Conservation (phyloP, 2,113 vertebrate species). For the Pomatorhinus ruficollis region DNA sequence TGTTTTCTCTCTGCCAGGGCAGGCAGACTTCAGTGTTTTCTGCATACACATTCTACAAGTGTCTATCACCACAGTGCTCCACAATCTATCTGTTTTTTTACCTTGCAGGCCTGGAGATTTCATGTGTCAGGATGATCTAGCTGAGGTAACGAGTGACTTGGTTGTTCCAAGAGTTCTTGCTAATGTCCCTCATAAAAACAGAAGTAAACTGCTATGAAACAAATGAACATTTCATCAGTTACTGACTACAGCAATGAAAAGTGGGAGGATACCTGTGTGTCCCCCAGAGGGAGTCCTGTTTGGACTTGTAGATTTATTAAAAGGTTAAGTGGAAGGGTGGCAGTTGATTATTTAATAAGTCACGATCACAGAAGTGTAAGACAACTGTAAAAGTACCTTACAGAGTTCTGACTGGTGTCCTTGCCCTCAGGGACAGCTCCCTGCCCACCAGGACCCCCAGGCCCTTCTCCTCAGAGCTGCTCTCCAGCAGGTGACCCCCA, state of each 20-base stretch:
- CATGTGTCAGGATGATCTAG: not conserved
- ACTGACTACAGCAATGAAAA: not conserved
- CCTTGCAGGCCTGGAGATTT: not conserved
- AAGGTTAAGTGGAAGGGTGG: not conserved
- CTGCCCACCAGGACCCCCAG: not conserved
- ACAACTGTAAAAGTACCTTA: not conserved
- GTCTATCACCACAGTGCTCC: not conserved
- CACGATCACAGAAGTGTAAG: not conserved
- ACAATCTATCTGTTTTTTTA: rapidly evolving
- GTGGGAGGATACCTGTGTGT: not conserved
- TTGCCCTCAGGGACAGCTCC: not conserved
- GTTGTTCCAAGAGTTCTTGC: not conserved
- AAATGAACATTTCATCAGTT: not conserved
- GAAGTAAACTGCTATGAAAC: not conserved
- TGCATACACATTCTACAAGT: not conserved
- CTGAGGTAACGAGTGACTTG: not conserved
- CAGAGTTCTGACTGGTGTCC: not conserved
- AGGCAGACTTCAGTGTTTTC: not conserved
- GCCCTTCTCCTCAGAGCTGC: not conserved
- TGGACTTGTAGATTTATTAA: not conserved
- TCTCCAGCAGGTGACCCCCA: not conserved
- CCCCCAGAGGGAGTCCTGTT: not conserved
- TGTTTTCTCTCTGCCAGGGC: not conserved
- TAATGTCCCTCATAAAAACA: not conserved
- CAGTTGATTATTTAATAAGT: not conserved